Conservation (phyloP, 2,113 vertebrate genomes). For the Chionis minor region DNA sequence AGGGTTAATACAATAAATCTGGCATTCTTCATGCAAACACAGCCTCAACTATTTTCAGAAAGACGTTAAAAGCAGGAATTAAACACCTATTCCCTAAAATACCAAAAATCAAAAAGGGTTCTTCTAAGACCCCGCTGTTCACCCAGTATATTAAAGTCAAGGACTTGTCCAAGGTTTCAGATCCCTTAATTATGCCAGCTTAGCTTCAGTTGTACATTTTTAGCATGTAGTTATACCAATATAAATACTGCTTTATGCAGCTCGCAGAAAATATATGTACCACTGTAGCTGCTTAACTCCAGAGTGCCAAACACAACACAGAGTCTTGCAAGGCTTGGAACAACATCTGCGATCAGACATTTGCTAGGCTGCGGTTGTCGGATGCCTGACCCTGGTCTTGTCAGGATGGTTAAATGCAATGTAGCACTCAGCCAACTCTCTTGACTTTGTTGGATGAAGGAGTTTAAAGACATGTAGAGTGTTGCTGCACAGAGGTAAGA, state of each 20-base stretch:
- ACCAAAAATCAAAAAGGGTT: neutral
- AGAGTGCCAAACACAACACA: neutral
- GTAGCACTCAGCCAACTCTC: neutral
- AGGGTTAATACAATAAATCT: neutral
- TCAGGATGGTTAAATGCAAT: neutral
- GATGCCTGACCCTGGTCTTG: neutral
- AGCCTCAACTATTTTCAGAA: neutral
- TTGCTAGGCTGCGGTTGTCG: neutral
- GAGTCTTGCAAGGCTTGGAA: neutral
- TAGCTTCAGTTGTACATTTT: conserved; percentile 16
- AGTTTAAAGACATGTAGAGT: neutral
- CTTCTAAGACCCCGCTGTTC: neutral
- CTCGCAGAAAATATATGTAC: neutral
- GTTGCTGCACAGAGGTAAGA: neutral
- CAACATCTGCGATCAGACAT: conserved; percentile 15
- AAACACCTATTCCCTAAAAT: neutral
- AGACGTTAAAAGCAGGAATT: neutral
- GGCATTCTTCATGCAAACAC: neutral
- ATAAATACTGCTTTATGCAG: conserved; percentile 16
- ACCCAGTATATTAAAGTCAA: neutral
- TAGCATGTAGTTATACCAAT: neutral
- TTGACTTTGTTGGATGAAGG: neutral
- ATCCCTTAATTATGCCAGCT: neutral
- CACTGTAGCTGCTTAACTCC: neutral
- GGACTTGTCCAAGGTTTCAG: neutral